Percentiles rank a stretch among this genome's conserved stretches.
These are phyloP conservation scores for Leucoptera coffeella DNA, from an alignment of 2,888 invertebrate genomes.

Conservation along the genomic window DNA sequence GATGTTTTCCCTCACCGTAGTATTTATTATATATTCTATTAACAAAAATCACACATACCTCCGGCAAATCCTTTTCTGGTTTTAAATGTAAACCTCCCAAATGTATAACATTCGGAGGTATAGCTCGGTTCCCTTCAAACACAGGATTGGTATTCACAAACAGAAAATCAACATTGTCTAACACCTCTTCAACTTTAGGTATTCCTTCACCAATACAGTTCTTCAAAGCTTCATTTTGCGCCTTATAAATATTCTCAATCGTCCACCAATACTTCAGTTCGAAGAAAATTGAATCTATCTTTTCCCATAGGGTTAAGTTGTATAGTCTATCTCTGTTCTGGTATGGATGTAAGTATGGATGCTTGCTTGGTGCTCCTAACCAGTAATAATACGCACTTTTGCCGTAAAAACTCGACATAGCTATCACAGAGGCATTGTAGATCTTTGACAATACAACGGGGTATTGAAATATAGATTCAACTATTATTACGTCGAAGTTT, in stretches of 20 bases:
- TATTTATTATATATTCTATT: no score
- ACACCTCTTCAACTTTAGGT: neutral
- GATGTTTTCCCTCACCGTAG: no score
- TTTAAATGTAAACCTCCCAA: conserved; percentile 2
- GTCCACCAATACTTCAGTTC: no score
- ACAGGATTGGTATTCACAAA: conserved; percentile 1
- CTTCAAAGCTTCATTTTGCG: neutral
- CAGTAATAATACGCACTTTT: neutral
- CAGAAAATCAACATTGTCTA: neutral
- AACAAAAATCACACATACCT: no score
- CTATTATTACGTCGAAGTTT: conserved; percentile 2
- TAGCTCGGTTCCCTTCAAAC: conserved; percentile 1
- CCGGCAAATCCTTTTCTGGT: conserved; percentile 1
- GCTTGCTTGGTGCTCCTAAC: neutral
- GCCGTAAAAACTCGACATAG: conserved; percentile 1
- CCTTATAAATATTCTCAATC: no score
- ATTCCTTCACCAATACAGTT: neutral
- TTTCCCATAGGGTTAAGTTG: conserved; percentile 1
- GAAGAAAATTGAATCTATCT: neutral
- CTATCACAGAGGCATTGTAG: conserved; percentile 1
- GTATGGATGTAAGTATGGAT: conserved; percentile 1
- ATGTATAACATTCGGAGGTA: conserved; percentile 1
- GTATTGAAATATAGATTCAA: neutral
- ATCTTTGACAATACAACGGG: neutral
- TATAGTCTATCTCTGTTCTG: neutral